Base-by-base conservation (phyloP, 2,797 vertebrate species). In the Margarornis squamiger region DNA sequence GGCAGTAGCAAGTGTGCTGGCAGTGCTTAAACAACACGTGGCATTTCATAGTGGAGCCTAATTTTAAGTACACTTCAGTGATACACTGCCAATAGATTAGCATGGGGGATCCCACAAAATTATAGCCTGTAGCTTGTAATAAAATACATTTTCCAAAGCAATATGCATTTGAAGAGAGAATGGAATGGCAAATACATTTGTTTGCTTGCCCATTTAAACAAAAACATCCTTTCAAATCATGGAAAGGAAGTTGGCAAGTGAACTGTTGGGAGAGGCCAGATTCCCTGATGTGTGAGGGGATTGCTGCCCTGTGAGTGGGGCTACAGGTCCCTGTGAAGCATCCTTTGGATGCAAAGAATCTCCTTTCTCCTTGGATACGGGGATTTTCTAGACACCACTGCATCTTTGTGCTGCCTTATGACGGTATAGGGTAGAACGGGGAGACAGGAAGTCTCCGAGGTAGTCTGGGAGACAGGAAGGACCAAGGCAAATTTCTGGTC, bases 51-150 rank as follows among this genome's bases (percentile, higher is more conserved):
- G 59, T 46, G 49, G 14, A 90, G 51, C 51, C 58, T 81, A 81
- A 88, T 93, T 94, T 95, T 93, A 91, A 90, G 76, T 43, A 49
- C 41, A 43, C 66, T 91, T 84, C 62, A 84, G 55, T 67, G 45
- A 43, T 67, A 80, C 1, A 3, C 23, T 81, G 70, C 43, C 87
- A 90, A 22, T 54, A 74, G 61, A 84, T 63, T 94, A 92, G 81
- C 76, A 29, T 29, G n/a, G 51, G 82, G 46, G n/a, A 83, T 81
- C 66, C 73, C 91, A 76, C n/a, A 59, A 76, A 92, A 91, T 92
- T 90, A 81, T 41, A 86, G 76, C 55, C 66, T 49, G 45, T 91
- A 84, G 86, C 45, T 78, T 61, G 24, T 39, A 89, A 86, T 61
- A 92, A 93, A 94, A 92, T 78, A 59, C 7, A 5, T 91, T 95